phyloP scores from a whole-genome alignment of 1,140 invertebrate genomes.

The Drosophila punjabiensis region DNA sequence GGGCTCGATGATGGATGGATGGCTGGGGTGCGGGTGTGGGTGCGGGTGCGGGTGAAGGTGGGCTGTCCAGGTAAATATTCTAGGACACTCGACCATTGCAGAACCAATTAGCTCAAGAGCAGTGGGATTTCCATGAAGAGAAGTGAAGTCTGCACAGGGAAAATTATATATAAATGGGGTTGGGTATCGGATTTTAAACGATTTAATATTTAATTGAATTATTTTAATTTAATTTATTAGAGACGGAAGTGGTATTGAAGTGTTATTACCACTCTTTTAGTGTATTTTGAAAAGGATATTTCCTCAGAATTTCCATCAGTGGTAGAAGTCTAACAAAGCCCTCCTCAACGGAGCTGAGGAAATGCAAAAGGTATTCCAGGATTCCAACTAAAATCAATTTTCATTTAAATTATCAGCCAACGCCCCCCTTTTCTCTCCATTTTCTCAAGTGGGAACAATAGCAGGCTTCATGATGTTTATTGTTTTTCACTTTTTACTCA shows the following conservation, averaged over 20 bases:
- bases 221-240: neutral
- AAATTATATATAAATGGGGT: neutral
- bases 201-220: neutral
- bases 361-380: conserved; percentile 2
- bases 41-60: neutral
- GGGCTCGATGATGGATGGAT: conserved; percentile 19
- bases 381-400: conserved; percentile 29
- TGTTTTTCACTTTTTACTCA: conserved; percentile 76
- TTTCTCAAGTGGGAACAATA: conserved; percentile 5
- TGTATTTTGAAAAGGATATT: neutral
- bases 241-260: no score
- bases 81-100: conserved; percentile 51
- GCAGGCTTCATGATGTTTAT: conserved; percentile 67
- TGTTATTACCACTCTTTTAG: neutral
- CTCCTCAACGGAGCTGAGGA: neutral
- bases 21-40: neutral
- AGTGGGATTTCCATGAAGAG: neutral
- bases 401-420: conserved; percentile 29
- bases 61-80: conserved; percentile 45
- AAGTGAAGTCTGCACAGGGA: neutral
- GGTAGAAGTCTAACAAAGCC: conserved; percentile 36
- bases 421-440: neutral
- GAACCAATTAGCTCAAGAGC: conserved; percentile 68
- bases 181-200: neutral
- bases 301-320: neutral